phyloP scores from a whole-genome alignment of 1,140 invertebrate genomes.

The Dendrolimus kikuchii region DNA sequence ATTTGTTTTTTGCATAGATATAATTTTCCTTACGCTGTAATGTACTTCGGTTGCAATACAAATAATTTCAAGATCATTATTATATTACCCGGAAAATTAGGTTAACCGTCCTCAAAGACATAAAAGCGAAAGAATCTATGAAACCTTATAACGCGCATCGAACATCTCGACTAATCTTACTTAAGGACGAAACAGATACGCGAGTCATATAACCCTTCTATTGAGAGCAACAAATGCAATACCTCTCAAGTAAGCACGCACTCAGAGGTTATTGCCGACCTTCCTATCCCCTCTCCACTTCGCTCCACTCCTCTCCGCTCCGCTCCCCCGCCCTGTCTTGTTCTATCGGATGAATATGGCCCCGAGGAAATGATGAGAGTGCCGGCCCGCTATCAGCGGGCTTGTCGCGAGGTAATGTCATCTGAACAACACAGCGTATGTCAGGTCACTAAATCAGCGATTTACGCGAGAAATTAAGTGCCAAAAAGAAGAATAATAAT shows the following conservation, averaged over 20 bases:
- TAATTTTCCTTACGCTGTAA: too few relatives aligned
- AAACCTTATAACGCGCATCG: too few relatives aligned
- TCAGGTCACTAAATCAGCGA: slow-evolving; percentile 5
- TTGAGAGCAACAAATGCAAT: slow-evolving; percentile 31
- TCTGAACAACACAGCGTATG: slow-evolving; percentile 9
- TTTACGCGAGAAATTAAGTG: too few relatives aligned
- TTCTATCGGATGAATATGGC: slow-evolving; percentile 44
- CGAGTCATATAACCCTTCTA: slow-evolving; percentile 3
- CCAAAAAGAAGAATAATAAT: too few relatives aligned
- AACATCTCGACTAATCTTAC: slow-evolving; percentile 4
- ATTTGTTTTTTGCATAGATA: too few relatives aligned
- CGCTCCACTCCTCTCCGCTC: neutral
- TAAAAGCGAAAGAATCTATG: too few relatives aligned
- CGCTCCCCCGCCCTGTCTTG: slow-evolving; percentile 16
- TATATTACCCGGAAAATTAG: too few relatives aligned
- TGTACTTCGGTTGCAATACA: too few relatives aligned
- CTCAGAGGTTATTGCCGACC: slow-evolving; percentile 35
- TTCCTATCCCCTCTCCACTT: neutral
- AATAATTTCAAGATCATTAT: too few relatives aligned
- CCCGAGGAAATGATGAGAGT: slow-evolving; percentile 62
- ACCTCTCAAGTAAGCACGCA: slow-evolving; percentile 40
- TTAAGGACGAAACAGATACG: slow-evolving; percentile 7
- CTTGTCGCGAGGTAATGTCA: slow-evolving; percentile 18
- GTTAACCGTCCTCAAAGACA: too few relatives aligned
- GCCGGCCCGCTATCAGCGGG: slow-evolving; percentile 22